phyloP scores from a whole-genome alignment of 1,140 invertebrate species.

The Trinorchestia longiramus region DNA sequence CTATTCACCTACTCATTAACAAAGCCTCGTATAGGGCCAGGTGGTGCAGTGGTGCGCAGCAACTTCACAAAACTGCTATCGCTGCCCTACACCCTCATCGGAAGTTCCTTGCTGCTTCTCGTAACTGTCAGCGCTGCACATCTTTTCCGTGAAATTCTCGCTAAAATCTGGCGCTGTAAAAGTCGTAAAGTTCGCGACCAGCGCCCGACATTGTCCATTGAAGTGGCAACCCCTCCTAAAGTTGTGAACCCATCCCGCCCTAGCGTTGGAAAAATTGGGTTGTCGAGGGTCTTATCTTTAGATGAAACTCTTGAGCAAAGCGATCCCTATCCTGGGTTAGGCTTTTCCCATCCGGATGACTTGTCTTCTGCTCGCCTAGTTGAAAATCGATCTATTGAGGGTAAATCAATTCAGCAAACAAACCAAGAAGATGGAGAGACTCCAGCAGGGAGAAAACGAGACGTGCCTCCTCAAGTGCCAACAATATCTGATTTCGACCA shows the following conservation, averaged over 20 bases:
- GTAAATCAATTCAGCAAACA: background rate
- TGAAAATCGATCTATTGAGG: background rate
- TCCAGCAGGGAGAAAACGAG: background rate
- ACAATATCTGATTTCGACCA: background rate
- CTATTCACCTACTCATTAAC: too few relatives aligned
- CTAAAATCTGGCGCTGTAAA: slow-evolving; percentile 57
- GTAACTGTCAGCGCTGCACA: slow-evolving; percentile 61
- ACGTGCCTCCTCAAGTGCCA: background rate
- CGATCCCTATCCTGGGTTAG: background rate
- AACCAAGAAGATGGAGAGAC: background rate
- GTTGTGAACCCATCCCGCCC: background rate
- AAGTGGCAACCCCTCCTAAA: background rate
- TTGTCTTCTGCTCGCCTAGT: background rate
- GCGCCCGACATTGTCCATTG: background rate
- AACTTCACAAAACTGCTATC: slow-evolving; percentile 61
- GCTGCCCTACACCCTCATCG: slow-evolving; percentile 61
- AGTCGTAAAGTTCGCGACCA: background rate
- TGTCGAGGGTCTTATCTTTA: background rate
- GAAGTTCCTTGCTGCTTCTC: slow-evolving; percentile 59
- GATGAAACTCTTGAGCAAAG: slow-evolving; percentile 15
- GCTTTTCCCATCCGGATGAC: background rate
- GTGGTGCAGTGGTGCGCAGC: slow-evolving; percentile 61
- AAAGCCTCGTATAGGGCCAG: slow-evolving; percentile 62
- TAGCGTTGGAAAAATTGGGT: background rate
- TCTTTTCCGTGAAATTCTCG: slow-evolving; percentile 61